Conservation (phyloP, 2,888 invertebrate species). For the Hemithea aestivaria region DNA sequence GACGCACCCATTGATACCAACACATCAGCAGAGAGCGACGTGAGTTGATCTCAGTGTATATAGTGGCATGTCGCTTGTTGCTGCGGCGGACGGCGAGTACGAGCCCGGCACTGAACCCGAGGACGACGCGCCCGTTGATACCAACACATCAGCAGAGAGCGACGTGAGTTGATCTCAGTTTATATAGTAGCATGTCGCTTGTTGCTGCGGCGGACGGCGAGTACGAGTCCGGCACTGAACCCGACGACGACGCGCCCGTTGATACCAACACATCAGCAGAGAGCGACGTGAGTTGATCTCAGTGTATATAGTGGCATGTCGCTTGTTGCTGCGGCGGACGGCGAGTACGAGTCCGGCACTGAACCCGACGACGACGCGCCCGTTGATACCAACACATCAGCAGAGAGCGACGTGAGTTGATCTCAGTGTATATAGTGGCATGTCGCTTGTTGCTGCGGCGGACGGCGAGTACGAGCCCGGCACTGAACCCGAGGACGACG, state of each 20-base stretch:
- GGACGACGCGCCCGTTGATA: slow-evolving; percentile 50
- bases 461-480: slow-evolving; percentile 71
- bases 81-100: slow-evolving; percentile 51
- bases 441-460: no score
- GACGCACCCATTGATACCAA: slow-evolving; percentile 52
- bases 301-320: no score
- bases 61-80: no score
- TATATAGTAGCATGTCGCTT: no score
- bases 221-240: slow-evolving; percentile 75
- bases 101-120: slow-evolving; percentile 76
- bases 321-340: slow-evolving; percentile 44
- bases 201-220: slow-evolving; percentile 44
- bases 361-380: slow-evolving; percentile 63
- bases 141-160: slow-evolving; percentile 73
- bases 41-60: no score
- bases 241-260: slow-evolving; percentile 60
- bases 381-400: slow-evolving; percentile 63
- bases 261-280: slow-evolving; percentile 69
- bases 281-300: slow-evolving; percentile 76
- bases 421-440: no score
- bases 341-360: slow-evolving; percentile 74
- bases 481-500: slow-evolving; percentile 67
- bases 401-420: slow-evolving; percentile 75
- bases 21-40: slow-evolving; percentile 77
- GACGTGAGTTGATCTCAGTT: no score